Evolutionary conservation across 2,113 vertebrate genomes (phyloP).

Genomic region (Verasper variegatus): DNA sequence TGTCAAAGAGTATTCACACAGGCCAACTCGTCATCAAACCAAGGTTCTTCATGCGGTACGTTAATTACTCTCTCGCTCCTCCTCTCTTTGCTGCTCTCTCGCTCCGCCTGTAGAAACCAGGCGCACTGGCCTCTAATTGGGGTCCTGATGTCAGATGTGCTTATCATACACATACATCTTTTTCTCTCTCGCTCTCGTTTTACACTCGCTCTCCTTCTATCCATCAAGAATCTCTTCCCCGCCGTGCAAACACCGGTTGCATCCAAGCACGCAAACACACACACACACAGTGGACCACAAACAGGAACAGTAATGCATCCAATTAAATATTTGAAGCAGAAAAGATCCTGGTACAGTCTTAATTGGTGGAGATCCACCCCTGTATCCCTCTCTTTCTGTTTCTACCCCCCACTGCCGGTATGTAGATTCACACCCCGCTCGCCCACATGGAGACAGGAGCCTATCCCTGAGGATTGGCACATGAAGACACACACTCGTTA

Average conservation of each 20-base stretch:
- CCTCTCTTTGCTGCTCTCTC: constrained; percentile 17
- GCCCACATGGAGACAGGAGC: constrained; percentile 37
- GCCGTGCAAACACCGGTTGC: constrained; percentile 9
- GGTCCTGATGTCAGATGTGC: constrained; percentile 68
- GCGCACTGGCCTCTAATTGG: constrained; percentile 67
- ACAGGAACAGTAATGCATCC: constrained; percentile 20
- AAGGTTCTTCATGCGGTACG: constrained; percentile 15
- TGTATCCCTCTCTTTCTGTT: constrained; percentile 8
- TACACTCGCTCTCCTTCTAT: constrained; percentile 27
- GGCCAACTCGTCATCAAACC: constrained; percentile 8
- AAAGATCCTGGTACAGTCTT: constrained; percentile 15
- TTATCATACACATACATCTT: constrained; percentile 62
- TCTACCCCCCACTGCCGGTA: constrained; percentile 5
- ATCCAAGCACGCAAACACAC: background rate
- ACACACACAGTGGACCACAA: background rate
- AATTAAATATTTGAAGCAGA: constrained; percentile 35
- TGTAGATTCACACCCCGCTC: constrained; percentile 55
- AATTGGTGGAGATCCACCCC: constrained; percentile 54
- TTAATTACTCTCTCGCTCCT: constrained; percentile 55
- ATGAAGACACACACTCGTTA: constrained; percentile 29
- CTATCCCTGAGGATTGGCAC: constrained; percentile 18
- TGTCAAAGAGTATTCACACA: background rate
- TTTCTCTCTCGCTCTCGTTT: constrained; percentile 11
- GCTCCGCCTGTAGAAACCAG: constrained; percentile 30
- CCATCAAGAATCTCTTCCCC: constrained; percentile 38